A percentile compares a stretch with the other conserved stretches of the same genome.
phyloP scores from a whole-genome alignment of 2,888 invertebrate genomes.

The Ochropacha duplaris region DNA sequence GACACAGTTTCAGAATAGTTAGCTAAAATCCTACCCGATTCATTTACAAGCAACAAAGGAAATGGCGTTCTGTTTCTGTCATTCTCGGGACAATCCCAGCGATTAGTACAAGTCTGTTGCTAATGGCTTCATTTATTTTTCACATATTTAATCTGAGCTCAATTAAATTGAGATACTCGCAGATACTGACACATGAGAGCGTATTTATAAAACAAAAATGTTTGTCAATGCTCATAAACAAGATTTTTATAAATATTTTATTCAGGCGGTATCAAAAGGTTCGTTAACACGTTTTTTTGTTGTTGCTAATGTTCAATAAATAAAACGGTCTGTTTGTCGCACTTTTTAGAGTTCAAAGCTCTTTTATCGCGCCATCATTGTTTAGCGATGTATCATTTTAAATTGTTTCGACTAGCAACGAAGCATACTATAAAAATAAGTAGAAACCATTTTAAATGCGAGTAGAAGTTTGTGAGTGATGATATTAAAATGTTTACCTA shows the following conservation, averaged over 20 bases:
- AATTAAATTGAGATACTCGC: not conserved
- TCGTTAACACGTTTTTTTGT: not conserved
- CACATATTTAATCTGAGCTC: not conserved
- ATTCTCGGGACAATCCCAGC: not conserved
- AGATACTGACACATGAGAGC: not conserved
- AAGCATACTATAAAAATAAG: not conserved
- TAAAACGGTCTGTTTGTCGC: not conserved
- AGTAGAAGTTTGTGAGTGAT: not conserved
- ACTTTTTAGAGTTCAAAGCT: not conserved
- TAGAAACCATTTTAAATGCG: not conserved
- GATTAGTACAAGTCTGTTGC: not conserved
- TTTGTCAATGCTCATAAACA: not conserved
- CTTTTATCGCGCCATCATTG: not conserved
- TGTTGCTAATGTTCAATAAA: not conserved
- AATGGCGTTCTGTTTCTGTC: conserved; percentile 7
- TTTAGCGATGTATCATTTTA: not conserved
- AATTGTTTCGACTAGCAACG: not conserved
- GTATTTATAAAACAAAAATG: not conserved
- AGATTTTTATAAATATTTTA: not conserved
- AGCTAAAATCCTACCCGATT: not conserved
- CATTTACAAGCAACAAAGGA: conserved; percentile 6
- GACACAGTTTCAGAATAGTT: conserved; percentile 4
- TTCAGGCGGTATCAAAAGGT: not conserved
- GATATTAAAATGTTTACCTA: not conserved
- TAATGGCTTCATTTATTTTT: conserved; percentile 1